phyloP scores from a whole-genome alignment of 2,888 invertebrate species.

The Catocala fraxini region DNA sequence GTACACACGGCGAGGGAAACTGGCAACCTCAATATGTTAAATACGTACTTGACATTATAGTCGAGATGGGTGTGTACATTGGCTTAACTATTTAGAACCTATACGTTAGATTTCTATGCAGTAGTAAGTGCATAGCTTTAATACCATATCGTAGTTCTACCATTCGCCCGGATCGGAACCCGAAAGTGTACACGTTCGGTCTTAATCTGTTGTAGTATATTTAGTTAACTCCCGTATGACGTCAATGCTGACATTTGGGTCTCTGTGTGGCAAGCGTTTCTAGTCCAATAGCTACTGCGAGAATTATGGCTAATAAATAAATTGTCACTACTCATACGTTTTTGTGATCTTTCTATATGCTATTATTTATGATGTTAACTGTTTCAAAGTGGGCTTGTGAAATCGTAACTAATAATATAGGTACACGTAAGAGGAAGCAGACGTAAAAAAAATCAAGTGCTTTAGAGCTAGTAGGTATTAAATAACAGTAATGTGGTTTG shows the following conservation, averaged over 20 bases:
- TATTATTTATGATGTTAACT: constrained; percentile 9
- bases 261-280: constrained; percentile 55
- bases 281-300: constrained; percentile 51
- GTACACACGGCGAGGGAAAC: constrained; percentile 26
- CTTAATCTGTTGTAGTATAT: constrained; percentile 60
- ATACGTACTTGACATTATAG: background rate
- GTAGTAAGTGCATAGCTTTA: too few species aligned
- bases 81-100: too few species aligned
- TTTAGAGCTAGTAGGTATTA: background rate
- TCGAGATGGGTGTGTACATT: too few species aligned
- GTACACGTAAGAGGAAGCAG: background rate
- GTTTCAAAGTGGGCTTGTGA: constrained; percentile 5
- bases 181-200: constrained; percentile 15
- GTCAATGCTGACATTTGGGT: constrained; percentile 84
- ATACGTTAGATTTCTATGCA: too few species aligned
- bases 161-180: constrained; percentile 5
- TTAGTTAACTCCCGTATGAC: constrained; percentile 79
- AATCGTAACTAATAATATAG: constrained; percentile 1
- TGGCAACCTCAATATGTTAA: background rate
- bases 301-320: constrained; percentile 54
- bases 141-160: too few species aligned
- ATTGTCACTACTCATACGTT: constrained; percentile 33
- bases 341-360: constrained; percentile 30
- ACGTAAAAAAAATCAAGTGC: constrained; percentile 2
- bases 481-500: background rate